phyloP scores from a whole-genome alignment of 2,888 invertebrate species.

The Formica aserva region DNA sequence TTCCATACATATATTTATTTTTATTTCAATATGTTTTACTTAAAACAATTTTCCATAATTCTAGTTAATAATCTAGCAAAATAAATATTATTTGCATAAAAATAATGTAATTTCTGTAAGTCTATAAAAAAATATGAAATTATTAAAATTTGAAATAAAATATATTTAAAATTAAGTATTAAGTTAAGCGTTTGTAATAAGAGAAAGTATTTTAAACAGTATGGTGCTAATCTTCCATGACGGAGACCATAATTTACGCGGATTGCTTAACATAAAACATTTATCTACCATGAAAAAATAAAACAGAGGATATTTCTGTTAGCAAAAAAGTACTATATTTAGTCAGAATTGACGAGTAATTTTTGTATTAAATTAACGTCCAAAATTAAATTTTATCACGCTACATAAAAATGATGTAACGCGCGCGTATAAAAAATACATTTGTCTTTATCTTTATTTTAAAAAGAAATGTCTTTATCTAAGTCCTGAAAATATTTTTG shows the following conservation, averaged over 20 bases:
- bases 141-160: background rate
- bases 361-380: background rate
- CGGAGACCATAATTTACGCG: constrained; percentile 56
- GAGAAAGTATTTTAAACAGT: constrained; percentile 20
- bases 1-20: background rate
- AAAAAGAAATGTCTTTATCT: background rate
- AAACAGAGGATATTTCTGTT: constrained; percentile 65
- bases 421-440: background rate
- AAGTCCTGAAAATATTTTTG: background rate
- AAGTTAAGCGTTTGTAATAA: background rate
- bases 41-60: background rate
- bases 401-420: background rate
- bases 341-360: background rate
- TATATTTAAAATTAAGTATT: background rate
- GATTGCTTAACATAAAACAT: constrained; percentile 51
- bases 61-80: background rate
- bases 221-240: constrained; percentile 54
- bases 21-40: background rate
- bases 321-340: constrained; percentile 61
- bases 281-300: background rate
- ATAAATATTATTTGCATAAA: background rate
- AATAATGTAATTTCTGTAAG: background rate
- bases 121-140: background rate
- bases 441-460: background rate
- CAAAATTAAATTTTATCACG: background rate